Conservation (phyloP, 1,140 invertebrate genomes). For the Dreissena rostriformis region DNA sequence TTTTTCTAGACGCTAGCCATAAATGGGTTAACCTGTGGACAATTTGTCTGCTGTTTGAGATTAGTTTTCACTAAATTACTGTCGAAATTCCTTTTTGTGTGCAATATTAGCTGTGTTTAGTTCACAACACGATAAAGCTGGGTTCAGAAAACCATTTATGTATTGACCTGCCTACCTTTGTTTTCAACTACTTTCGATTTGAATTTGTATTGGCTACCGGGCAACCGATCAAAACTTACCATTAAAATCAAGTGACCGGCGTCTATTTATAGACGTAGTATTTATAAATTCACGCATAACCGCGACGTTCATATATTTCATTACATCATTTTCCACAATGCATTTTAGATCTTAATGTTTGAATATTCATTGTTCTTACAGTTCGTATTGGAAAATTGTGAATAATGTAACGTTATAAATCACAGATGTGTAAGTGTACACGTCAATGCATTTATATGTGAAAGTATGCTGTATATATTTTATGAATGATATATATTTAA, state of each 20-base stretch:
- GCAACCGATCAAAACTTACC: conserved; percentile 44
- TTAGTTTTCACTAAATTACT: conserved; percentile 6
- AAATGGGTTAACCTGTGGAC: not conserved
- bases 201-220: conserved; percentile 7
- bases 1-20: not conserved
- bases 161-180: not conserved
- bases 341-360: not conserved
- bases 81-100: conserved; percentile 14
- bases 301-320: not conserved
- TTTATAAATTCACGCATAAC: not conserved
- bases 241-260: conserved; percentile 29
- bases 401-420: not conserved
- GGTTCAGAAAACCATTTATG: not conserved
- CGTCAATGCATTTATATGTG: too few species aligned
- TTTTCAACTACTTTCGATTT: not conserved
- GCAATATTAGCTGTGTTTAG: not conserved
- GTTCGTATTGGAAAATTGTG: not conserved
- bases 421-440: not conserved
- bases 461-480: too few species aligned
- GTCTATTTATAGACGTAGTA: not conserved
- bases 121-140: not conserved
- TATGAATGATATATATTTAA: too few species aligned
- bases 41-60: conserved; percentile 1
- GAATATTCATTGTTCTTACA: not conserved
- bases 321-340: not conserved